Conservation (phyloP, 2,797 vertebrate species). For the Centropyge bicolor region DNA sequence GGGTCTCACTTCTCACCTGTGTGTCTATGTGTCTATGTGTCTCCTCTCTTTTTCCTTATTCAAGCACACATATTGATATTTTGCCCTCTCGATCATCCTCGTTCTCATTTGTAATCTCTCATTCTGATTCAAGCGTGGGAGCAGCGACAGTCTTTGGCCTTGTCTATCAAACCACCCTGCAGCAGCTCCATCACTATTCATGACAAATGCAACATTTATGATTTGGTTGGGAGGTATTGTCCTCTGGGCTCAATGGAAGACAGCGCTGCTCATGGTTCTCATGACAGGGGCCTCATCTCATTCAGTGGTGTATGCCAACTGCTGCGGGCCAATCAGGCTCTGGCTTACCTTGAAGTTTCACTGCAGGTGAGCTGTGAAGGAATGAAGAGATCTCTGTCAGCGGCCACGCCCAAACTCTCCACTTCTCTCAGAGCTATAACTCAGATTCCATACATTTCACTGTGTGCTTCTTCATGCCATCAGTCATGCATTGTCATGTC, state of each 20-base stretch:
- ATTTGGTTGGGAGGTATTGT: conserved; percentile 1
- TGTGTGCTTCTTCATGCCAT: background rate
- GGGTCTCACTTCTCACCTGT: conserved; percentile 2
- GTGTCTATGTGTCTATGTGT: background rate
- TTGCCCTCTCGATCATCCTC: background rate
- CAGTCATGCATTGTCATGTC: conserved; percentile 42
- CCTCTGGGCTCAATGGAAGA: background rate
- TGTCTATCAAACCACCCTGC: conserved; percentile 3
- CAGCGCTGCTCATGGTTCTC: conserved; percentile 20
- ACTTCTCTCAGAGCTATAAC: background rate
- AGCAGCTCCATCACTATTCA: conserved; percentile 40
- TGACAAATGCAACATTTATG: conserved; percentile 60
- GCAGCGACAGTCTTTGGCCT: background rate
- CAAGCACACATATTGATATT: conserved; percentile 19
- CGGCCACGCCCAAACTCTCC: background rate
- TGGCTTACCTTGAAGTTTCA: conserved; percentile 44
- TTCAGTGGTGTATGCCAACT: conserved; percentile 11
- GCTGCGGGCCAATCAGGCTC: conserved; percentile 9
- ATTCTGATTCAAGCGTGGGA: conserved; percentile 15
- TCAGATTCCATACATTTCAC: conserved; percentile 59
- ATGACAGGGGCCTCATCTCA: conserved; percentile 30
- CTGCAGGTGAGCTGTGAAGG: conserved; percentile 36
- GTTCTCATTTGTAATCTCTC: conserved; percentile 19
- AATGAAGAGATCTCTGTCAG: conserved; percentile 14
- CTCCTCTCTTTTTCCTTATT: background rate